These are phyloP conservation scores for Myathropa florea DNA, from an alignment of 2,888 invertebrate genomes.

Conservation along the genomic window DNA sequence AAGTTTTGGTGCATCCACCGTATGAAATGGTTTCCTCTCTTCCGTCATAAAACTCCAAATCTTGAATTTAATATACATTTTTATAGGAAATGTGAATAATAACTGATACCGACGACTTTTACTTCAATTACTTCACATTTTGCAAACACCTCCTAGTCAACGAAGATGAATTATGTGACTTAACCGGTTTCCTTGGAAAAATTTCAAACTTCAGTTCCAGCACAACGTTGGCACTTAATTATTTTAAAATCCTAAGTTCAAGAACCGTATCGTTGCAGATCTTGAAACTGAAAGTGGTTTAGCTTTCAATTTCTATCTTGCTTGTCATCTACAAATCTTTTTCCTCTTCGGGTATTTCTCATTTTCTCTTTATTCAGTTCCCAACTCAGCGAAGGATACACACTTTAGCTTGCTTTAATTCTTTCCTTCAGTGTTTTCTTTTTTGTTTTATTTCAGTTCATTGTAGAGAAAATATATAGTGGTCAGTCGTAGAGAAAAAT, in stretches of 20 bases:
- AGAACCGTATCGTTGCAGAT: slow-evolving; percentile 27
- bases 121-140: slow-evolving; percentile 38
- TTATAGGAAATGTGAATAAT: background rate
- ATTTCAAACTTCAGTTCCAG: background rate
- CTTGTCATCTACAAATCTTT: slow-evolving; percentile 14
- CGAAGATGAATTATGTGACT: slow-evolving; percentile 25
- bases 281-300: slow-evolving; percentile 42
- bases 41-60: slow-evolving; percentile 14
- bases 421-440: slow-evolving; percentile 9
- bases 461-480: background rate
- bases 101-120: slow-evolving; percentile 41
- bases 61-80: background rate
- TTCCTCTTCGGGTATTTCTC: background rate
- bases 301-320: slow-evolving; percentile 20
- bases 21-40: background rate
- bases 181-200: slow-evolving; percentile 8
- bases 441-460: background rate
- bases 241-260: slow-evolving; percentile 44
- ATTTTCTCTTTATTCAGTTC: background rate
- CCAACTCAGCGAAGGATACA: background rate
- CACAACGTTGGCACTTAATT: slow-evolving; percentile 34
- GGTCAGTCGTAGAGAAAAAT: background rate
- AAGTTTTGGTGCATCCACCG: no score
- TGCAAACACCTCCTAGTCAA: background rate
- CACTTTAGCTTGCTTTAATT: slow-evolving; percentile 1